A percentile compares a stretch with the other conserved stretches of the same genome.
Conservation (phyloP, 37 sponge, comb jelly and placozoan genomes). For the Geodia barretti region DNA sequence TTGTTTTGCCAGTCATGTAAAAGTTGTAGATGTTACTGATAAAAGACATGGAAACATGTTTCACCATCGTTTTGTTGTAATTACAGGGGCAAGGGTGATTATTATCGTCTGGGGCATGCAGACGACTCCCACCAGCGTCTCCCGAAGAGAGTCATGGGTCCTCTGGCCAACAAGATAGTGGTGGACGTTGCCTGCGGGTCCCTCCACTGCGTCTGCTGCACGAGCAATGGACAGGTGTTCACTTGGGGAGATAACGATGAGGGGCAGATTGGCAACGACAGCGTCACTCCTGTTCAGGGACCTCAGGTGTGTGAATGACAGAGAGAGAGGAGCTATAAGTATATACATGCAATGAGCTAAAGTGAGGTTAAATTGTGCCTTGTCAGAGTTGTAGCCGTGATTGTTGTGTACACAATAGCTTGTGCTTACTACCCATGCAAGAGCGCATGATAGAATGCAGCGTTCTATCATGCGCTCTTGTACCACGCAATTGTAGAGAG, state of each 20-base stretch:
- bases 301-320: conserved; percentile 59
- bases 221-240: conserved; percentile 80
- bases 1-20: too few relatives aligned
- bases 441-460: too few relatives aligned
- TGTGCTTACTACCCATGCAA: too few relatives aligned
- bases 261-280: conserved; percentile 94
- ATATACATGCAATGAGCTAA: conserved; percentile 11
- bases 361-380: not conserved
- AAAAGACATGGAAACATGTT: not conserved
- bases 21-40: not conserved
- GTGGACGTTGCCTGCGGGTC: conserved; percentile 88
- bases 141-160: conserved; percentile 81
- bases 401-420: too few relatives aligned
- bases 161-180: conserved; percentile 69
- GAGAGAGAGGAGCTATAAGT: conserved; percentile 19
- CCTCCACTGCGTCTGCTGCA: conserved; percentile 86
- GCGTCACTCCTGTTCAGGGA: conserved; percentile 58
- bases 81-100: conserved; percentile 96
- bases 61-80: not conserved
- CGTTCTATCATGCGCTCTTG: too few relatives aligned
- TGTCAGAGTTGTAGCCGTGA: too few relatives aligned
- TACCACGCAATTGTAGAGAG: too few relatives aligned
- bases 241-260: conserved; percentile 99
- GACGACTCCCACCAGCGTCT: conserved; percentile 84
- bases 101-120: conserved; percentile 93